Evolutionary conservation across 1,140 invertebrate genomes (phyloP), one percentile per base, ranked within the genome.

Genomic region (Brachionus manjavacas): DNA sequence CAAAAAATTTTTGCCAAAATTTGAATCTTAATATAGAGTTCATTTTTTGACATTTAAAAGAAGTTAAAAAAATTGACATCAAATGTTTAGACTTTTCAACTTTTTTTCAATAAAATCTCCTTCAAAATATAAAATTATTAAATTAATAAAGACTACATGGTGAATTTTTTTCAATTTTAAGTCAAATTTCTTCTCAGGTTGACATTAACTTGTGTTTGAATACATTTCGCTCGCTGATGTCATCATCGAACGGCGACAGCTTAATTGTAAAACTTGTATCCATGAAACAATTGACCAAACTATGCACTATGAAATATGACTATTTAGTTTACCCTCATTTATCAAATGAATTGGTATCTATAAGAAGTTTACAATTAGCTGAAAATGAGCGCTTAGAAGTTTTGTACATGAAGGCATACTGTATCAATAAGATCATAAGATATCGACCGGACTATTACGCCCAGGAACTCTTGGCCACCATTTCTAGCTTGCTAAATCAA

Each of bases 401-500:
- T 4, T 31, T 81, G 9, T 81, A 81, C 52, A 81, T 46, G 41
- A 60, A 81, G n/a, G 52, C 79, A 68, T 81, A 64, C 25, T 81
- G 79, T 68, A 81, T 81, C 35, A 25, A 60, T 6, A 23, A 64
- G 35, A 81, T 81, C 14, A 81, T 81, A 23, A 35, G n/a, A 43
- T 60, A 60, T 14, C 8, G 79, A 43, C 79, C 79, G 25, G 79
- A 81, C 52, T 81, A 81, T 64, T 81, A 81, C 64, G 79, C 79
- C 16, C 79, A 81, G 11, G 79, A 81, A 14, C 41, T 81, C 8
- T 43, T 81, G 49, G 79, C 79, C 7, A 81, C 52, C 16, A 81
- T 81, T 64, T 81, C 79, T 25, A 60, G 16, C 16, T 9, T 81
- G 9, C 31, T 81, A 12, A 81, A 81, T 35, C 49, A 81, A 12